These are phyloP conservation scores for Falco peregrinus DNA, from an alignment of 2,797 vertebrate genomes.

Conservation along the genomic window DNA sequence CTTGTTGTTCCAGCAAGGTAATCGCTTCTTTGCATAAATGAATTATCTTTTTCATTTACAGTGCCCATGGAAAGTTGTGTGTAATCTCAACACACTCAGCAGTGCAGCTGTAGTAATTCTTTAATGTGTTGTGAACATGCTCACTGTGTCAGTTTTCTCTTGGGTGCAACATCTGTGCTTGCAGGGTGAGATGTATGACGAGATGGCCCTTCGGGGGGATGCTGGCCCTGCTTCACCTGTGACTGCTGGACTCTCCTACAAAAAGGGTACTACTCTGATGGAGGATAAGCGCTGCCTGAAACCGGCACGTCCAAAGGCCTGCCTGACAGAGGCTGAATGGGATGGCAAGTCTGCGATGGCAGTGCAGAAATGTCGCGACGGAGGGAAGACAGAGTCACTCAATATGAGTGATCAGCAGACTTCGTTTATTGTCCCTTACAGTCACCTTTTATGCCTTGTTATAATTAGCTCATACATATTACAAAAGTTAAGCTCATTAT, in stretches of 20 bases:
- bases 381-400: too few species aligned
- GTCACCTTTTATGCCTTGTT: too few species aligned
- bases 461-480: too few species aligned
- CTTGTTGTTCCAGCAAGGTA: constrained; percentile 46
- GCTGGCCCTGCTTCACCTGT: background rate
- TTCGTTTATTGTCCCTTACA: too few species aligned
- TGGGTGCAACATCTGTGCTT: background rate
- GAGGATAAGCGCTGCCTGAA: background rate
- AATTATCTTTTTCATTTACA: constrained; percentile 16
- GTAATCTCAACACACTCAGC: background rate
- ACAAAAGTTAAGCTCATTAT: too few species aligned
- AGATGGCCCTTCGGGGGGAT: background rate
- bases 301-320: background rate
- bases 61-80: background rate
- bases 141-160: background rate
- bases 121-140: background rate
- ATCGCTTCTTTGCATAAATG: constrained; percentile 9
- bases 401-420: too few species aligned
- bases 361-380: fast-evolving
- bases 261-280: fast-evolving
- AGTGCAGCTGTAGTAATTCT: background rate
- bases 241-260: background rate
- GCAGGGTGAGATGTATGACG: fast-evolving
- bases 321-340: background rate
- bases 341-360: background rate